Percentiles rank a stretch among this genome's conserved stretches.
phyloP scores from a whole-genome alignment of 2,797 vertebrate genomes.

The Odontamblyopus lacepedii region DNA sequence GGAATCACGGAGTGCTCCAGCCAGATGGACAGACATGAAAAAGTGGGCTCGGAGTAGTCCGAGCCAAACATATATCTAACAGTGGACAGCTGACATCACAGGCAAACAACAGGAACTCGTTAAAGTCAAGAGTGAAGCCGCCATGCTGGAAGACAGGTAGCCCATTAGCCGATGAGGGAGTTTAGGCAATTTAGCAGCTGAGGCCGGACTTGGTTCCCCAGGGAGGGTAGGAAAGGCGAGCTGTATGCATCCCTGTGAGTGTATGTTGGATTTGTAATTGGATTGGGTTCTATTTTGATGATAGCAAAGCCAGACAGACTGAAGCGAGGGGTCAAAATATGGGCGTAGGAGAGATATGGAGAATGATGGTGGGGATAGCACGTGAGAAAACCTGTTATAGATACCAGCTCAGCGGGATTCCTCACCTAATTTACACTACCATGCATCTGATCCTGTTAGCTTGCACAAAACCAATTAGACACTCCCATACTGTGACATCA shows the following conservation, averaged over 20 bases:
- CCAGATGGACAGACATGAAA: conserved; percentile 27
- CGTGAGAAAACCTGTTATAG: conserved; percentile 47
- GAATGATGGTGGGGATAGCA: neutral
- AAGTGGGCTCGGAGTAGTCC: conserved; percentile 18
- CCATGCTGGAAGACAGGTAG: conserved; percentile 57
- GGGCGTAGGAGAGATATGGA: neutral
- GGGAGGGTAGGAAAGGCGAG: conserved; percentile 31
- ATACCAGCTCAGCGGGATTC: conserved; percentile 50
- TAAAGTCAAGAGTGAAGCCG: conserved; percentile 55
- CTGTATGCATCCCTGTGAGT: conserved; percentile 10
- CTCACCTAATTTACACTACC: conserved; percentile 65
- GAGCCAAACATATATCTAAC: conserved; percentile 27
- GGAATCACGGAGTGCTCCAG: neutral
- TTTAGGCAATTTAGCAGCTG: conserved; percentile 72
- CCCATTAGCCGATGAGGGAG: conserved; percentile 67
- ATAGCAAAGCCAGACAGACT: conserved; percentile 15
- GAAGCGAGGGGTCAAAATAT: conserved; percentile 14
- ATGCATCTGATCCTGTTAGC: conserved; percentile 31
- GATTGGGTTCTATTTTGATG: conserved; percentile 34
- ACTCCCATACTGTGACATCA: conserved; percentile 41
- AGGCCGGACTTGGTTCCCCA: conserved; percentile 60
- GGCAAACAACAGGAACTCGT: conserved; percentile 50
- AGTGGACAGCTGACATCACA: conserved; percentile 52
- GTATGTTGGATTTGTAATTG: conserved; percentile 27
- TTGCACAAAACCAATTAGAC: conserved; percentile 51